phyloP scores from a whole-genome alignment of 2,888 invertebrate genomes.

The Lysandra bellargus region DNA sequence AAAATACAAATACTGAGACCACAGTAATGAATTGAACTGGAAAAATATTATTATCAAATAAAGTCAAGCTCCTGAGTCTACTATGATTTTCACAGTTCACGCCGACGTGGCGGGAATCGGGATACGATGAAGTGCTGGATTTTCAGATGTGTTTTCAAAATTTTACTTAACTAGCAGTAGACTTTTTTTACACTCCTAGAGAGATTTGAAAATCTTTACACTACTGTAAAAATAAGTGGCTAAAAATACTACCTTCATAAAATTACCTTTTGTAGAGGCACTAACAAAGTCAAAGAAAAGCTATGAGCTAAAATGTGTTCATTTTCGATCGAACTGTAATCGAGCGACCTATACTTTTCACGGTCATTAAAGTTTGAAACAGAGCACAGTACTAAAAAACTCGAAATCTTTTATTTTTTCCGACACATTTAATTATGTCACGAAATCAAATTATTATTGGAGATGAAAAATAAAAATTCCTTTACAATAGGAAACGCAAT shows the following conservation, averaged over 20 bases:
- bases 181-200: too few species aligned
- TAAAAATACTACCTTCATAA: too few species aligned
- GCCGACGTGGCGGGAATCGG: too few species aligned
- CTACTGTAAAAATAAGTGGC: too few species aligned
- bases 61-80: background rate
- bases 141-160: too few species aligned
- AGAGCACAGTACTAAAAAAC: background rate
- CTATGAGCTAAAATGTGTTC: background rate
- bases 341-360: background rate
- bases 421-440: constrained; percentile 60
- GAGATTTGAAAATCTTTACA: too few species aligned
- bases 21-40: background rate
- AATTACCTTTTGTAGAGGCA: background rate
- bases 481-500: constrained; percentile 74
- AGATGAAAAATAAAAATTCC: constrained; percentile 54
- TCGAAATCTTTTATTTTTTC: constrained; percentile 40
- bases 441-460: constrained; percentile 44
- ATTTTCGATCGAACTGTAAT: background rate
- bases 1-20: background rate
- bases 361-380: constrained; percentile 6
- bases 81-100: too few species aligned
- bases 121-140: too few species aligned
- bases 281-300: background rate
- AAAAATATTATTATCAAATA: background rate
- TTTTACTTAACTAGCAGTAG: too few species aligned